A percentile compares a stretch with the other conserved stretches of the same genome.
These are phyloP conservation scores for Nixonia krombeini DNA, from an alignment of 1,140 invertebrate genomes.

Conservation along the genomic window DNA sequence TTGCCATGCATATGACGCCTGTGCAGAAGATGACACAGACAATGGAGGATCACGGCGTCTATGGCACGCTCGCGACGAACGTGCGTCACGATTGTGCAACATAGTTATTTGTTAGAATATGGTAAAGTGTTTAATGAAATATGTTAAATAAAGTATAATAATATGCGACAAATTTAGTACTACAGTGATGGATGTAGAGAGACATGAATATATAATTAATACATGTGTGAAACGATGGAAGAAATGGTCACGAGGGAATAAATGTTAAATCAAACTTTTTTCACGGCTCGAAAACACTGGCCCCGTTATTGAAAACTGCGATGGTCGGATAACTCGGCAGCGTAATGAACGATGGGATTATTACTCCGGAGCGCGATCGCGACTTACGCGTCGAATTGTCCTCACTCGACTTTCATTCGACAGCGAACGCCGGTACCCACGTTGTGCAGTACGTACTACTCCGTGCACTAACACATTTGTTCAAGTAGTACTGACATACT, in stretches of 20 bases:
- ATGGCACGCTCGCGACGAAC: not conserved
- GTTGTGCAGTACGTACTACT: not conserved
- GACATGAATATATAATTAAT: too few relatives aligned
- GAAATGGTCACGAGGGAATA: too few relatives aligned
- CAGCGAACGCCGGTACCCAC: not conserved
- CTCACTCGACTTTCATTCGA: slow-evolving; percentile 4
- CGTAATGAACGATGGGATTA: slow-evolving; percentile 1
- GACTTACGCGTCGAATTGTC: slow-evolving; percentile 5
- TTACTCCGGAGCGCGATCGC: not conserved
- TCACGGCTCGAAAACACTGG: not conserved
- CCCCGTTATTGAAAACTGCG: not conserved
- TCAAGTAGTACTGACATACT: slow-evolving; percentile 2
- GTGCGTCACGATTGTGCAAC: too few relatives aligned
- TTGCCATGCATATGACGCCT: too few relatives aligned
- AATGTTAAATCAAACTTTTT: too few relatives aligned
- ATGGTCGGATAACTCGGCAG: not conserved
- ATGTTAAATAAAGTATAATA: too few relatives aligned
- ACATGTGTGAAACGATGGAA: too few relatives aligned
- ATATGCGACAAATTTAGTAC: too few relatives aligned
- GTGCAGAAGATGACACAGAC: not conserved
- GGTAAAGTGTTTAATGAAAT: too few relatives aligned
- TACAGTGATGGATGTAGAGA: too few relatives aligned
- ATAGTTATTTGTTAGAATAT: too few relatives aligned
- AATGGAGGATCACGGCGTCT: not conserved
- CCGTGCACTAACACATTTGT: not conserved